phyloP scores from a whole-genome alignment of 1,140 invertebrate species.

The Zaprionus vittiger region DNA sequence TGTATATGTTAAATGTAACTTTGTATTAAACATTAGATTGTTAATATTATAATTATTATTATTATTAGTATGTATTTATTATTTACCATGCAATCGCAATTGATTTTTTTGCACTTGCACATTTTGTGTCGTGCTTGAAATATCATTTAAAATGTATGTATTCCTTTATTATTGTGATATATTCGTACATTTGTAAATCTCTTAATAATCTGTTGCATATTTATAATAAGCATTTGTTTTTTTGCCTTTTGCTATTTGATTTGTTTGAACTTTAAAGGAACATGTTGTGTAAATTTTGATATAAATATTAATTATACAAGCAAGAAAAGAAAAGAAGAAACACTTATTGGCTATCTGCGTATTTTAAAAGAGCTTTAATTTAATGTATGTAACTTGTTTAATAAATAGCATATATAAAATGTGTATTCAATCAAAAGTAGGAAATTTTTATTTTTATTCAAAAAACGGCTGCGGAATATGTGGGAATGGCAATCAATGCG shows the following conservation, averaged over 20 bases:
- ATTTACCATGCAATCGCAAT: slow-evolving; percentile 33
- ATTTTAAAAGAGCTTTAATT: slow-evolving; percentile 77
- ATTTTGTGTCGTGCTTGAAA: slow-evolving; percentile 56
- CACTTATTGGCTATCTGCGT: slow-evolving; percentile 46
- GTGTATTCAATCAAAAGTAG: not conserved
- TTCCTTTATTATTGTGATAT: slow-evolving; percentile 83
- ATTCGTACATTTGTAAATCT: slow-evolving; percentile 78
- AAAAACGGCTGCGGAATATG: not conserved
- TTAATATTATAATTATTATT: slow-evolving; percentile 21
- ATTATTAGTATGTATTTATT: not conserved
- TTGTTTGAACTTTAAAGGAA: slow-evolving; percentile 19
- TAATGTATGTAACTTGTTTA: slow-evolving; percentile 63
- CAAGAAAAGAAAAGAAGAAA: slow-evolving; percentile 40
- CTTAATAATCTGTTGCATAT: slow-evolving; percentile 79
- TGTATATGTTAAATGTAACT: slow-evolving; percentile 35
- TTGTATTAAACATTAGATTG: slow-evolving; percentile 45
- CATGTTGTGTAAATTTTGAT: slow-evolving; percentile 39
- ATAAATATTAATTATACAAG: slow-evolving; percentile 53
- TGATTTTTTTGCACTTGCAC: slow-evolving; percentile 47
- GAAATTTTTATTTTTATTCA: not conserved
- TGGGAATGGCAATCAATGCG: not conserved
- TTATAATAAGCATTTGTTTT: slow-evolving; percentile 70
- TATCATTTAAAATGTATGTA: slow-evolving; percentile 78
- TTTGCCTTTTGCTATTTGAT: slow-evolving; percentile 36
- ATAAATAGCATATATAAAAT: slow-evolving; percentile 53